phyloP scores from a whole-genome alignment of 2,888 invertebrate species.

The Prenolepis imparis region DNA sequence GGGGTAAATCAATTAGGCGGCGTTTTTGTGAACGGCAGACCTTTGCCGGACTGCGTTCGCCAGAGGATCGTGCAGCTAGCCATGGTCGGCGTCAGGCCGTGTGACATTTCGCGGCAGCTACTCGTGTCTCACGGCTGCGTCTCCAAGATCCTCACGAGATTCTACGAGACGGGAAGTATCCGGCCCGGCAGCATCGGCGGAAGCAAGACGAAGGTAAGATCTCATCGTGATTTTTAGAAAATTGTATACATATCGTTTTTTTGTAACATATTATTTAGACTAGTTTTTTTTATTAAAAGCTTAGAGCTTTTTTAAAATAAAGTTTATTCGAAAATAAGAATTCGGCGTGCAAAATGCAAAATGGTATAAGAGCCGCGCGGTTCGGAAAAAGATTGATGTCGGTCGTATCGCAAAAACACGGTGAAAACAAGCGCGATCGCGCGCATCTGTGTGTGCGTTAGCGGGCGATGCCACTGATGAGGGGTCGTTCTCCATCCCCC shows the following conservation, averaged over 20 bases:
- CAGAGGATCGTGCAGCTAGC: slow-evolving; percentile 98
- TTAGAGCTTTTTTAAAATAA: too few species aligned
- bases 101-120: slow-evolving; percentile 98
- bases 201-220: slow-evolving; percentile 95
- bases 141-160: slow-evolving; percentile 97
- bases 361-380: not conserved
- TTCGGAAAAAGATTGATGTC: slow-evolving; percentile 17
- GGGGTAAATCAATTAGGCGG: slow-evolving; percentile 99
- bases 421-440: slow-evolving; percentile 60
- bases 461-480: slow-evolving; percentile 63
- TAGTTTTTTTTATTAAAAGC: too few species aligned
- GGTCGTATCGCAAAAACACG: slow-evolving; percentile 59
- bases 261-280: too few species aligned
- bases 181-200: slow-evolving; percentile 98
- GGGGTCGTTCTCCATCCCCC: slow-evolving; percentile 7
- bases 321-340: not conserved
- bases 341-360: slow-evolving; percentile 12
- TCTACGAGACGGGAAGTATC: slow-evolving; percentile 98
- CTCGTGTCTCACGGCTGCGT: slow-evolving; percentile 99
- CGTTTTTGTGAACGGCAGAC: slow-evolving; percentile 99
- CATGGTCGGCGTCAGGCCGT: slow-evolving; percentile 97
- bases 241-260: not conserved
- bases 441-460: slow-evolving; percentile 58
- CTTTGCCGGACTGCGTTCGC: slow-evolving; percentile 97
- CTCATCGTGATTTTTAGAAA: not conserved